Conservation (phyloP, 1,140 invertebrate species). For the Drosophila orena region DNA sequence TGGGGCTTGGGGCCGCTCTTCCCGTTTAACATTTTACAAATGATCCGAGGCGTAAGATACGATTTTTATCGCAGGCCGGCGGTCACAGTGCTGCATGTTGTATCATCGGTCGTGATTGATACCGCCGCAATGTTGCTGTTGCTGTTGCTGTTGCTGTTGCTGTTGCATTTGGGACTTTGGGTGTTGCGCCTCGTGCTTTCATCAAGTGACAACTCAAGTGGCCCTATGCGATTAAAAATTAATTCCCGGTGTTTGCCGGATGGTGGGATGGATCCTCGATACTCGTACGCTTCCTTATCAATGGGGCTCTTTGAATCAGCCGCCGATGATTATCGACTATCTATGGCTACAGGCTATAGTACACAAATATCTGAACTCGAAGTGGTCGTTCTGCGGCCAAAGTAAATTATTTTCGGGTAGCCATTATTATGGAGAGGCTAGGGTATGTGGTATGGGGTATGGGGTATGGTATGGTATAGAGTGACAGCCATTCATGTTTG, state of each 20-base stretch:
- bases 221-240: slow-evolving; percentile 79
- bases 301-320: slow-evolving; percentile 65
- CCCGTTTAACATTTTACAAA: slow-evolving; percentile 72
- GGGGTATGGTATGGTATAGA: neutral
- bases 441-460: neutral
- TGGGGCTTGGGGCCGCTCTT: slow-evolving; percentile 31
- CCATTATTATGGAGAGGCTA: neutral
- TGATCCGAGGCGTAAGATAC: slow-evolving; percentile 75
- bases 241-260: slow-evolving; percentile 71
- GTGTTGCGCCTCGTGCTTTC: slow-evolving; percentile 25
- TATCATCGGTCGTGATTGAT: slow-evolving; percentile 52
- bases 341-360: slow-evolving; percentile 11
- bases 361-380: slow-evolving; percentile 13
- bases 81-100: slow-evolving; percentile 33
- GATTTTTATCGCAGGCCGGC: slow-evolving; percentile 64
- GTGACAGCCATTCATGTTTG: neutral
- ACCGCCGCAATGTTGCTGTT: slow-evolving; percentile 31
- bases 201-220: slow-evolving; percentile 77
- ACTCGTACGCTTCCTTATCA: slow-evolving; percentile 51
- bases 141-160: slow-evolving; percentile 2
- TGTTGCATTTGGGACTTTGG: neutral
- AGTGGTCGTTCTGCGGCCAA: slow-evolving; percentile 1
- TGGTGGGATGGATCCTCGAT: slow-evolving; percentile 29
- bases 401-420: neutral
- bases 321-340: slow-evolving; percentile 67